Evolutionary conservation across 2,113 vertebrate species (phyloP), one percentile per base, ranked within the genome.

Genomic region (Sinocyclocheilus grahami): DNA sequence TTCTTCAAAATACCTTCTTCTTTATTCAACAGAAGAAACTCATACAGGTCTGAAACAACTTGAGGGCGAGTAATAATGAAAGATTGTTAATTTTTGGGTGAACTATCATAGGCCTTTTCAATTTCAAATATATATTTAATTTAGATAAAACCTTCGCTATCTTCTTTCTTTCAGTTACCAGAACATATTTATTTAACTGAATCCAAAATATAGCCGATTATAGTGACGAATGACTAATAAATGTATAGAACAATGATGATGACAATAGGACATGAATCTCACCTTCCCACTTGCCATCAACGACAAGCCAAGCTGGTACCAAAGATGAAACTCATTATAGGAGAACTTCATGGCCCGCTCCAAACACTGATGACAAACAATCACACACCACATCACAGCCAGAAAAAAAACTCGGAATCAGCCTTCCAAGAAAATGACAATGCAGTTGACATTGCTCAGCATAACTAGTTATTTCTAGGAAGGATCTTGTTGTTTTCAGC

Each of bases 321-420:
- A 99, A 65, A 99, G 96, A 91, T 99, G 98, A 92, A 99, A 99
- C 94, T 99, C 97, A 90, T 95, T 97, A 91, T 96, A 99, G 0
- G 98, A 98, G 92, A 97, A 98, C 93, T 99, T 99, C 97, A 99
- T 97, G 89, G 97, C 97, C 93, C 97, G 96, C 82, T 99, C 97
- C 92, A 99, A 94, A 94, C 98, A 99, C 98, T 99, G 90, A 12
- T 58, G 71, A 78, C 48, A 83, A 80, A 85, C 67, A 86, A 83
- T 60, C 53, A 84, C 76, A 84, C 79, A 58, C 1, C 75, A 83
- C 39, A 85, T 30, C 3, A 81, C 18, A 88, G 5, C 76, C 20
- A 79, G 14, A 72, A 39, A 14, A 4, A 58, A 72, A 37, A 27
- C 10, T 55, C 71, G 22, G 22, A 67, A 27, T 33, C 24, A 53